These are phyloP conservation scores for Polylopha cassiicola DNA, from an alignment of 2,888 invertebrate genomes.

Conservation along the genomic window DNA sequence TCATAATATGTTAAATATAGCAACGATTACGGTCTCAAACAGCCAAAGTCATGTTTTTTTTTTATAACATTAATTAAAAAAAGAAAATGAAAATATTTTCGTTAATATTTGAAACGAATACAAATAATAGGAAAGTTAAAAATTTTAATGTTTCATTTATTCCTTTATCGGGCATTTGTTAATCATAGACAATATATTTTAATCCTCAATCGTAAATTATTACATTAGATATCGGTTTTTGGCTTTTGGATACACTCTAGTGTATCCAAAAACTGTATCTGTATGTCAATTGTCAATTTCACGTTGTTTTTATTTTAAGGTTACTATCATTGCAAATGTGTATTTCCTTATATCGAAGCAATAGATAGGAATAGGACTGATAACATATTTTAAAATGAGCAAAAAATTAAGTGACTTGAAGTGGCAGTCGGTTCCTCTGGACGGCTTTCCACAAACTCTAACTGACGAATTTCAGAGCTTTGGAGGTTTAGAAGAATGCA, in stretches of 20 bases:
- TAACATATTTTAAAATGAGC: slow-evolving; percentile 42
- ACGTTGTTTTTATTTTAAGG: slow-evolving; percentile 16
- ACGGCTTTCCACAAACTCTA: slow-evolving; percentile 66
- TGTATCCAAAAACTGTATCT: slow-evolving; percentile 1
- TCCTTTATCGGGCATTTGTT: background rate
- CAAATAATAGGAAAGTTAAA: too few species aligned
- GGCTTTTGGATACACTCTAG: background rate
- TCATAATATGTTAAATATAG: slow-evolving; percentile 29
- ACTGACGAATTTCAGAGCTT: slow-evolving; percentile 79
- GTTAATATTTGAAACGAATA: too few species aligned
- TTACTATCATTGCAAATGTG: slow-evolving; percentile 4
- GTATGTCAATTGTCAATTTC: slow-evolving; percentile 15
- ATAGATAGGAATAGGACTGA: slow-evolving; percentile 6
- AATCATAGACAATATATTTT: slow-evolving; percentile 12
- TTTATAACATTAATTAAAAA: slow-evolving; percentile 14
- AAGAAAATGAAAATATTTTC: background rate
- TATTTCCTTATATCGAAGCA: too few species aligned
- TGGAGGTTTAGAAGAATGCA: slow-evolving; percentile 87
- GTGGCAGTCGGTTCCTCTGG: slow-evolving; percentile 82
- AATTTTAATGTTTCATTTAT: too few species aligned
- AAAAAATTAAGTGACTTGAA: slow-evolving; percentile 57
- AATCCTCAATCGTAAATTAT: background rate
- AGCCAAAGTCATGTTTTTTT: slow-evolving; percentile 10
- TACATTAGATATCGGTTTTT: slow-evolving; percentile 3
- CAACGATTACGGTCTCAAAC: slow-evolving; percentile 22